Base-by-base conservation (phyloP, 2,113 vertebrate species). In the Leucosticte australis region DNA sequence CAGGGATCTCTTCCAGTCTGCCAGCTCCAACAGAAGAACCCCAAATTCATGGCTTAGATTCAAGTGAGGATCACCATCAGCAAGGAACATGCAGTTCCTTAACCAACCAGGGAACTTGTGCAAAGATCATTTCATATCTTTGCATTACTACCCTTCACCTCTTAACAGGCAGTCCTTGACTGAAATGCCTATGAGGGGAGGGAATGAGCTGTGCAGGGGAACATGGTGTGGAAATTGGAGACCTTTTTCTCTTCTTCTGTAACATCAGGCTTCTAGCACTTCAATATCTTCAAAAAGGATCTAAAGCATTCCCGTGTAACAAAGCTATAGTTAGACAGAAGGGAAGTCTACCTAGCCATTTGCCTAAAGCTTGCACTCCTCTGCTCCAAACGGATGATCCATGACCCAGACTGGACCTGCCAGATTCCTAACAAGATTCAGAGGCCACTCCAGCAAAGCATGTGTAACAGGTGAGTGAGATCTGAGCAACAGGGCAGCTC, bases 341-440 rank as follows among this genome's bases (percentile, higher is more conserved):
- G 41, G 14, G 64, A 86, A 76, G 46, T 42, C 68, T 60, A 39
- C 59, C 42, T 4, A 52, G 62, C 28, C 46, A 53, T n/a, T 19
- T 77, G 52, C 46, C 70, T 55, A 31, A 35, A 75, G 55, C 31
- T 67, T 42, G 53, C n/a, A 12, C 63, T 88, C 86, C 87, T 55
- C 78, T 9, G 3, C 41, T 65, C 73, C 93, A 78, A 85, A 56
- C 1, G 0, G 71, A 42, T 63, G 56, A 83, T 50, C 30, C 1
- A 24, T 55, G 81, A 73, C 75, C 89, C 53, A 73, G 62, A 41
- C 87, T 65, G 56, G 68, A 92, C 69, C 65, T 62, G 21, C 57
- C 33, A 53, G 55, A 94, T 76, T 94, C 87, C 65, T 59, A 78
- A 80, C 49, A 59, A 57, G 71, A 89, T 59, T 52, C 87, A 71